Conservation (phyloP, 2,113 vertebrate species). For the Pavo muticus region DNA sequence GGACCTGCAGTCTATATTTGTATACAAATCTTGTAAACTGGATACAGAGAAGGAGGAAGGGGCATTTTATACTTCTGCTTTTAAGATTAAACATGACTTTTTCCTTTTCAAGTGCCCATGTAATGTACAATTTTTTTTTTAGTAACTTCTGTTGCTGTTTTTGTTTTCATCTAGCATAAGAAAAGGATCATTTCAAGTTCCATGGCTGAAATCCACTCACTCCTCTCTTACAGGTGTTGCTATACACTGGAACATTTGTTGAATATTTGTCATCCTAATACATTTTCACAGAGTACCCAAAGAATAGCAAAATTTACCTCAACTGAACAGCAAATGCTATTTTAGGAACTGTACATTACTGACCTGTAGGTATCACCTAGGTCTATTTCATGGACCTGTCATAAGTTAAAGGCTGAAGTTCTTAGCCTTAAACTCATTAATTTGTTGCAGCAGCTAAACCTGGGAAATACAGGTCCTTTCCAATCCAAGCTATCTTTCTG, state of each 20-base stretch:
- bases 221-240: neutral
- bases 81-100: neutral
- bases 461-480: neutral
- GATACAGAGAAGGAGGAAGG: neutral
- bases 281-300: neutral
- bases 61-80: neutral
- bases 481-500: neutral
- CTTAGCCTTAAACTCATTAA: neutral
- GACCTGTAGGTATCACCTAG: neutral
- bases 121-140: neutral
- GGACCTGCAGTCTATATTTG: neutral
- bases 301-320: neutral
- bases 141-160: neutral
- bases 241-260: neutral
- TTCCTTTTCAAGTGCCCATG: neutral
- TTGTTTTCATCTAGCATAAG: neutral
- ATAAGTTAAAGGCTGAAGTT: neutral
- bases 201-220: neutral
- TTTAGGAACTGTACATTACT: neutral
- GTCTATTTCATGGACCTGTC: neutral
- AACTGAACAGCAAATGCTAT: accelerated
- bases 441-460: neutral
- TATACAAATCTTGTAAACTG: neutral
- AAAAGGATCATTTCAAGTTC: neutral
- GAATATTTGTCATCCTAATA: neutral